Evolutionary conservation across 2,888 invertebrate species (phyloP).

Genomic region (Proisotoma minuta): DNA sequence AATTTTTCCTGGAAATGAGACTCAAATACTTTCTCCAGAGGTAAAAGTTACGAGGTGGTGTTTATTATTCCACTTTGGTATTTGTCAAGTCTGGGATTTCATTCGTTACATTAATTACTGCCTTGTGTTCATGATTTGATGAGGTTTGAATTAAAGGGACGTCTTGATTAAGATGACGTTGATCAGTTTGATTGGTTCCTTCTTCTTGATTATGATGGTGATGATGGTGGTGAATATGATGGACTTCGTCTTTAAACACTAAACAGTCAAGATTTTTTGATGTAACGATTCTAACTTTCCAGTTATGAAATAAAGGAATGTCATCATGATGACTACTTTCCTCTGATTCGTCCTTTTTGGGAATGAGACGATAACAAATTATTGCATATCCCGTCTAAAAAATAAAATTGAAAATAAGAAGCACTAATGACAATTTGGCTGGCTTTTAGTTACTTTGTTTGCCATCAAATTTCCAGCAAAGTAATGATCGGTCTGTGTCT

Average conservation of each 20-base stretch:
- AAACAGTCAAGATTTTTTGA: constrained; percentile 2
- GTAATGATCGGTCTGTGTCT: neutral
- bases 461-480: constrained; percentile 20
- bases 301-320: constrained; percentile 13
- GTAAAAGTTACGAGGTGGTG: no score
- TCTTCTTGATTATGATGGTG: neutral
- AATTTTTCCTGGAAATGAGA: no score
- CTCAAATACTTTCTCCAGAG: no score
- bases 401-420: no score
- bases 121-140: no score
- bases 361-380: constrained; percentile 22
- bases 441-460: constrained; percentile 16
- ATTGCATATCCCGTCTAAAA: constrained; percentile 24
- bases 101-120: no score
- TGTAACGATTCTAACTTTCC: constrained; percentile 20
- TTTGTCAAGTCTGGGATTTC: no score
- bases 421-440: no score
- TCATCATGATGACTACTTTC: neutral
- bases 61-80: no score
- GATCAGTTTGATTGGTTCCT: neutral
- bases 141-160: no score
- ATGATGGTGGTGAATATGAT: neutral
- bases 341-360: neutral
- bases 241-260: neutral
- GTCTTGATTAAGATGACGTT: no score